Evolutionary conservation across 2,113 vertebrate genomes (phyloP).

Genomic region (Varanus salvator): DNA sequence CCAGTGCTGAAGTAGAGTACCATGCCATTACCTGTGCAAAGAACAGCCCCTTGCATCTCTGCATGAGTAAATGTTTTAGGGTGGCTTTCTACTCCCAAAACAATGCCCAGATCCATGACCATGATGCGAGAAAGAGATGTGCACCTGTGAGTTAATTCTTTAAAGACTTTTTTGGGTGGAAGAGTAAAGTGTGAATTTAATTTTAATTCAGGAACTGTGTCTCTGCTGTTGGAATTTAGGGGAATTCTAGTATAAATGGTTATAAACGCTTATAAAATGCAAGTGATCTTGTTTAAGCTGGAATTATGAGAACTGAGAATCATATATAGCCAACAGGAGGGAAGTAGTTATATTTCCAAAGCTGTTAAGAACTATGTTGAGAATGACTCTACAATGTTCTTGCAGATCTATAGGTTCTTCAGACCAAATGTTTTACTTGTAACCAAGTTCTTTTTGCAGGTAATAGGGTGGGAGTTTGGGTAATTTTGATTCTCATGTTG

Average conservation of each 20-base stretch:
- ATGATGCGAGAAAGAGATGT: not conserved
- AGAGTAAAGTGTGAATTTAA: not conserved
- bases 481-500: not conserved
- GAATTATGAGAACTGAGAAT: not conserved
- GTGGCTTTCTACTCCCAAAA: not conserved
- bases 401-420: not conserved
- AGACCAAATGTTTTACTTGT: not conserved
- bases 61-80: not conserved
- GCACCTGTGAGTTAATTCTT: not conserved
- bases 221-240: not conserved
- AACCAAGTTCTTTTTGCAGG: not conserved
- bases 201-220: not conserved
- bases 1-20: not conserved
- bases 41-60: not conserved
- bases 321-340: not conserved
- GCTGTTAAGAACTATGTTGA: not conserved
- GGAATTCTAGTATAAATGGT: accelerated
- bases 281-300: not conserved
- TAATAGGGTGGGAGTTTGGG: not conserved
- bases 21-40: not conserved
- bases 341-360: not conserved
- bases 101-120: not conserved
- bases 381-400: accelerated
- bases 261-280: conserved; percentile 9
- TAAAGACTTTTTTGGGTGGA: not conserved